Base-by-base conservation (phyloP, 2,797 vertebrate genomes). In the Syngnathus rostellatus region DNA sequence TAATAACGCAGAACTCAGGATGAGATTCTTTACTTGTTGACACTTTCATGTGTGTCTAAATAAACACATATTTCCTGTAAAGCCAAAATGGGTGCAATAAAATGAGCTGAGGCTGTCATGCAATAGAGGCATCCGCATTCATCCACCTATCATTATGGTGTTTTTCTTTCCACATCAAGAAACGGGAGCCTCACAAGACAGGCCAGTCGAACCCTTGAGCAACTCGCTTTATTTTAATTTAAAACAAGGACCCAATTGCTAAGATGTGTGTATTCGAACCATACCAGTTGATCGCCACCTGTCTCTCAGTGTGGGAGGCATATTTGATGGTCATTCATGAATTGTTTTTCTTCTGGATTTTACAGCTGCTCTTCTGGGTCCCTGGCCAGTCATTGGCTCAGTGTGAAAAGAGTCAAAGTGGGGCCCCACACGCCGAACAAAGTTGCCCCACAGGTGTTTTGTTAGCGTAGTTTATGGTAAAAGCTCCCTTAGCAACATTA, bases 261-360 rank as follows among this genome's bases (percentile, higher is more conserved):
- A 62, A 14, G 7, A 21, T 8, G 41, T 43, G 41, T 23, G 41
- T 23, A 17, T 45, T 23, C 41, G 25, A 31, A 10, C 14, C 37
- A 21, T 58, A 66, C 59, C 21, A 8, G 63, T 75, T 31, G 39
- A 70, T 77, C 64, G 68, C 82, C 65, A 66, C 70, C 69, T 72
- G 68, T 76, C 68, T 66, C 70, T 72, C 69, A 60, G 71, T 62
- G 45, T 65, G 66, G 70, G 68, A 69, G 67, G 60, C 64, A 62
- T 75, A 68, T 60, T 63, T 41, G 19, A 68, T 69, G 76, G 68
- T 73, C 68, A 68, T 61, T 62, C 75, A 80, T 67, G 76, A 84
- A 82, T 85, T 83, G 82, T 78, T 83, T 88, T 88, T 81, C 72
- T 77, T 79, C 84, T 68, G 83, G 80, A 85, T 87, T 88, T 89